phyloP scores from a whole-genome alignment of 2,888 invertebrate genomes.

The Stenolophus ochropezus region DNA sequence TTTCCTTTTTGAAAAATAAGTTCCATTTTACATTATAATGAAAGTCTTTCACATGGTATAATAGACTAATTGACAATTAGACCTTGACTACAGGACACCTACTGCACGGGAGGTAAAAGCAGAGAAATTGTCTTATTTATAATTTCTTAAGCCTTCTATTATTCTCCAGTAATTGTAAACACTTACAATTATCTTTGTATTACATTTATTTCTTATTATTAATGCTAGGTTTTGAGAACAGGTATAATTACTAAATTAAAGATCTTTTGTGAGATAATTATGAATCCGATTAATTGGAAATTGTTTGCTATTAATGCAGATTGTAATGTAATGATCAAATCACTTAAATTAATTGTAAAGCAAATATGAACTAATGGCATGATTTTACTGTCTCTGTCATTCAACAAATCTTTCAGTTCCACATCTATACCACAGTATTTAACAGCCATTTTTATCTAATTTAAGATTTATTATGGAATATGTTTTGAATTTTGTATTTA shows the following conservation, averaged over 20 bases:
- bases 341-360: too few species aligned
- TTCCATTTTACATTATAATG: neutral
- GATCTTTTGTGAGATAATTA: neutral
- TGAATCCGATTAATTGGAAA: too few species aligned
- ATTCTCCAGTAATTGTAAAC: neutral
- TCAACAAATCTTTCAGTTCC: too few species aligned
- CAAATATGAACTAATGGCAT: too few species aligned
- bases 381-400: too few species aligned
- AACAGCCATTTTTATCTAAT: too few species aligned
- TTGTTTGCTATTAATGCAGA: too few species aligned
- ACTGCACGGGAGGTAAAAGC: neutral
- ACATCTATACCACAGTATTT: too few species aligned
- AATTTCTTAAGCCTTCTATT: neutral
- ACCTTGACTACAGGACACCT: neutral
- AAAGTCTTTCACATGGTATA: constrained; percentile 11
- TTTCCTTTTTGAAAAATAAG: neutral
- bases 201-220: neutral
- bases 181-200: neutral
- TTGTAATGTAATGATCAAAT: too few species aligned
- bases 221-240: neutral
- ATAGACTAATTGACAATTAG: constrained; percentile 3
- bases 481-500: too few species aligned
- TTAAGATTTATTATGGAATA: too few species aligned
- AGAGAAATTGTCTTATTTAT: neutral
- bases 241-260: neutral